These are phyloP conservation scores for Psylliodes chrysocephalus DNA, from an alignment of 2,888 invertebrate genomes.

Conservation along the genomic window DNA sequence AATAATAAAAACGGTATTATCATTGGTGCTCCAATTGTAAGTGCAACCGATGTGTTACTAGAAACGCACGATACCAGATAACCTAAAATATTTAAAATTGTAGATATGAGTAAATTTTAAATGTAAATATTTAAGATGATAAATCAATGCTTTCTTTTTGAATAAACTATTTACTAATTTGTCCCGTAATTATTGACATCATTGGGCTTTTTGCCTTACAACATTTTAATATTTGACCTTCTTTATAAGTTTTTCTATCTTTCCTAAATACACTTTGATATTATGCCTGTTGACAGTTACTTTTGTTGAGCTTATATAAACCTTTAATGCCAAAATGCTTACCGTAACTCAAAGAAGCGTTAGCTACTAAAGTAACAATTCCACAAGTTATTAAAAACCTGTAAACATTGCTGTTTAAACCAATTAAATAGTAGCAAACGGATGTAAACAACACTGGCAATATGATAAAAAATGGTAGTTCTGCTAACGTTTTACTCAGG, in stretches of 20 bases:
- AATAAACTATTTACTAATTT: no score
- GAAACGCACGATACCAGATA: conserved; percentile 92
- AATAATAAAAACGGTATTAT: conserved; percentile 94
- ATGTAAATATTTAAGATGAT: no score
- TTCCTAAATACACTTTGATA: no score
- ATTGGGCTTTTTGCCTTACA: no score
- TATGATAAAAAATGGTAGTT: conserved; percentile 85
- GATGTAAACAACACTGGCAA: conserved; percentile 85
- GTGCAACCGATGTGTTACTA: conserved; percentile 84
- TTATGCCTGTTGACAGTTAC: no score
- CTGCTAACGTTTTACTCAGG: conserved; percentile 88
- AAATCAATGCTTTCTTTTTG: no score
- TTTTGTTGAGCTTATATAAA: no score
- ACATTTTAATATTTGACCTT: no score
- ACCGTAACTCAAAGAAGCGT: conserved; percentile 91
- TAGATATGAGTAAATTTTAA: no score
- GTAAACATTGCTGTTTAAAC: conserved; percentile 75
- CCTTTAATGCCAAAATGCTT: no score
- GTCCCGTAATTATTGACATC: no score
- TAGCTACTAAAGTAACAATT: conserved; percentile 84
- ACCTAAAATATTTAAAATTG: conserved; percentile 76
- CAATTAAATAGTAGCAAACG: conserved; percentile 90
- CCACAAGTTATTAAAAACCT: conserved; percentile 80
- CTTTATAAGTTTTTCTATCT: no score
- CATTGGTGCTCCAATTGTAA: conserved; percentile 90